Evolutionary conservation across 2,888 invertebrate genomes (phyloP), one percentile per base, ranked within the genome.

Genomic region (Chironomus tentans): DNA sequence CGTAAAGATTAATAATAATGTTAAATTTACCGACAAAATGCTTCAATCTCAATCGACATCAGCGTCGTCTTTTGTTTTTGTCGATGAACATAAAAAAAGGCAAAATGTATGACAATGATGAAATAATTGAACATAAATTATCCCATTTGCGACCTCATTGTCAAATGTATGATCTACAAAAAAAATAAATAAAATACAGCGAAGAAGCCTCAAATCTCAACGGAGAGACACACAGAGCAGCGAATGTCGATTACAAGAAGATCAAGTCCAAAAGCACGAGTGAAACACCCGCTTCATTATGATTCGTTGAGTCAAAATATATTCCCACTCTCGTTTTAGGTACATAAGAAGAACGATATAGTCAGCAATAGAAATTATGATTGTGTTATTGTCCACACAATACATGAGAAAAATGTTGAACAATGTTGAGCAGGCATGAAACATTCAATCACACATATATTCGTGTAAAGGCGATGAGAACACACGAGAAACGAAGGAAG

Each of bases 231-330:
- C 50, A 15, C n/a, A 15, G 28, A 28, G 28, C 28, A 15, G n/a
- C 10, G 56, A 56, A 28, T 28, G 72, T 15, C n/a, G 72, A 56
- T 38, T 38, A 15, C 7, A 56, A 15, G 15, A 56, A 56, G 56
- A 56, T 38, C 38, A 38, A 38, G 38, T 38, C 38, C 38, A 56
- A 56, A 15, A 56, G 18, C 15, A 56, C 56, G 56, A 56, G 56
- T 15, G 15, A 61, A 61, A 72, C 62, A 62, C 62, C 72, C 72
- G 72, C 74, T 73, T 62, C 28, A 74, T 62, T 62, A 74, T 61
- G 74, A 74, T 74, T 74, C 74, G 74, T 74, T 74, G 65, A 74
- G 74, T 74, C 74, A 74, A 74, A 74, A 62, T 72, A 56, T 56
- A 15, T 46, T 74, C 74, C 74, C 74, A 74, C 74, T 74, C 74